Base-by-base conservation (phyloP, 2,888 invertebrate genomes). In the Oscheius sp. region DNA sequence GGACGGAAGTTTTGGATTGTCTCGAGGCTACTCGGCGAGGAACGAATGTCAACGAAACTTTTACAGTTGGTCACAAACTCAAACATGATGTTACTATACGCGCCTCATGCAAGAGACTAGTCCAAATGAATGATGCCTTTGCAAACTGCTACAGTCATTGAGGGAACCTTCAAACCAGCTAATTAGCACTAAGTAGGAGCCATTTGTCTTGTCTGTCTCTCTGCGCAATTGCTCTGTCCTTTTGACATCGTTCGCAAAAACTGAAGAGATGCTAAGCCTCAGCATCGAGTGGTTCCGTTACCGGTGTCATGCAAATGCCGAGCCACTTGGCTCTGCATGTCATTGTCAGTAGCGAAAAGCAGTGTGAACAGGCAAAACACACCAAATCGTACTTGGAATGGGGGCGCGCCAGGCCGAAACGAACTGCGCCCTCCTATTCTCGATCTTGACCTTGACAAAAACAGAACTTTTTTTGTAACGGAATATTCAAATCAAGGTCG, bases 301-400 rank as follows among this genome's bases (percentile, higher is more conserved):
- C 55, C 37, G 37, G 55, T 65, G 51, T 65, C 68, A 68, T 68
- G 68, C 68, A 68, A 68, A 68, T 68, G 68, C n/a, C 68, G 55
- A 42, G 42, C 68, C 68, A 68, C 68, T 68, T 35, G 53, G 55
- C 68, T 55, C 55, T 53, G 68, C 68, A 68, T 68, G 68, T 68
- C 68, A 68, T 68, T 68, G 68, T 21, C 21, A 21, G 53, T 55
- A 68, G 55, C 55, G 55, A 32, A 55, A 68, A 29, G 68, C 47
- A 55, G 37, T 29, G 68, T 68, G 55, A 48, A 65, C 51, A 32
- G 65, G 11, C 42, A 48, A 65, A 65, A 65, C 21, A 65, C 48
- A 65, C n/a, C 65, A 33, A 65, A 50, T 65, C 65, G 65, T 65
- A 65, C 65, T 50, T 65, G 65, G 65, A 65, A 65, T 65, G 65